Evolutionary conservation across 2,113 vertebrate genomes (phyloP).

Genomic region (Ophiodon elongatus): DNA sequence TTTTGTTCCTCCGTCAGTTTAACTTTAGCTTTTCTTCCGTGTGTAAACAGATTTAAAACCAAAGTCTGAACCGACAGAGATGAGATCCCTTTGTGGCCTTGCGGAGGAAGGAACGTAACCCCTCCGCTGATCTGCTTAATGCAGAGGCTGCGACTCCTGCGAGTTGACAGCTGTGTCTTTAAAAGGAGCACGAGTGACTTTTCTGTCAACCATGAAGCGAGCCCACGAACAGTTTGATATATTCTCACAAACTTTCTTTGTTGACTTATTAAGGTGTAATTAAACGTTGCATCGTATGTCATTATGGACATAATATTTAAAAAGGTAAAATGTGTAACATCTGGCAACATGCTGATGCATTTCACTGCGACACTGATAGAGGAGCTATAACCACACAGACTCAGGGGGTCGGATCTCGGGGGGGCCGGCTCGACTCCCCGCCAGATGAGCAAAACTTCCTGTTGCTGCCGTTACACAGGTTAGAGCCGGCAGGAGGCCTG

Average conservation of each 20-base stretch:
- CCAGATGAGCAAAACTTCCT: too few species aligned
- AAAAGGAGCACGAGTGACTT: not conserved
- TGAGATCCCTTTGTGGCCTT: not conserved
- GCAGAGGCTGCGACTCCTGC: not conserved
- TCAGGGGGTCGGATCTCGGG: too few species aligned
- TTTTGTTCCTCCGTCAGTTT: constrained; percentile 11
- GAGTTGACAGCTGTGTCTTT: not conserved
- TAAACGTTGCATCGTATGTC: not conserved
- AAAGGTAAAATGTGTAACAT: too few species aligned
- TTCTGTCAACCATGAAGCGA: not conserved
- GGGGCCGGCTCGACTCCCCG: too few species aligned
- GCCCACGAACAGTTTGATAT: constrained; percentile 5
- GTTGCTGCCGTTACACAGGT: too few species aligned
- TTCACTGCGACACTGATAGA: too few species aligned
- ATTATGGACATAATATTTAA: too few species aligned
- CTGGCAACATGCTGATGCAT: too few species aligned
- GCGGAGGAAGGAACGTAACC: not conserved
- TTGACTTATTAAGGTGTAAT: not conserved
- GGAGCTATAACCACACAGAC: too few species aligned
- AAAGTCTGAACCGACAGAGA: not conserved
- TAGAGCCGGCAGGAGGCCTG: too few species aligned
- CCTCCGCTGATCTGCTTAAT: not conserved
- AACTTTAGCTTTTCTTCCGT: constrained; percentile 2
- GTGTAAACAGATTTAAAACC: constrained; percentile 21
- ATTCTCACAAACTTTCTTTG: not conserved